A percentile compares a stretch with the other conserved stretches of the same genome.
Evolutionary conservation across 2,113 vertebrate species (phyloP).

Genomic region (Rana temporaria): DNA sequence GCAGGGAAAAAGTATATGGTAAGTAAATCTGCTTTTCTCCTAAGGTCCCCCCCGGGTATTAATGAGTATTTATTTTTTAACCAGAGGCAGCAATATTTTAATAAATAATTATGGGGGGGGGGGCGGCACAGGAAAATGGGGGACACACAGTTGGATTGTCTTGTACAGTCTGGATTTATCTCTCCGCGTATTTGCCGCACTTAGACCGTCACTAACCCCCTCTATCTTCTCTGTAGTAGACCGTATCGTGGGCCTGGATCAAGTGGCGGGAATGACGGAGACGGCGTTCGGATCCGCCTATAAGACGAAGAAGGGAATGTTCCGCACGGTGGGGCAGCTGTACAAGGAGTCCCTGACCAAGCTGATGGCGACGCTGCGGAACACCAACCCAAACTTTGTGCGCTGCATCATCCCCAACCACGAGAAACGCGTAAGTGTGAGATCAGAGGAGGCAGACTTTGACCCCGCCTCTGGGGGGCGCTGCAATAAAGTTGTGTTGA

Average conservation of each 20-base stretch:
- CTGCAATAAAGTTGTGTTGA: too few species aligned
- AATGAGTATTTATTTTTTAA: too few species aligned
- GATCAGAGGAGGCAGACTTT: neutral
- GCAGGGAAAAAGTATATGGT: too few species aligned
- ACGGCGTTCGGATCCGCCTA: slow-evolving; percentile 93
- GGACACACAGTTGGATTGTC: too few species aligned
- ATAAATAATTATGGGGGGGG: too few species aligned
- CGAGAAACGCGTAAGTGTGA: slow-evolving; percentile 86
- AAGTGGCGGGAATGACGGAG: slow-evolving; percentile 96
- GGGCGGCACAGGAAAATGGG: too few species aligned
- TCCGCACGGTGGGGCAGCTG: slow-evolving; percentile 92
- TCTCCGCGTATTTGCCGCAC: too few species aligned
- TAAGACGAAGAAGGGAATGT: slow-evolving; percentile 98
- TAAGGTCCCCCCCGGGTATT: too few species aligned
- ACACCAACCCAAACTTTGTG: slow-evolving; percentile 98
- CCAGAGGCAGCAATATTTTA: too few species aligned
- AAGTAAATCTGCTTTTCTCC: too few species aligned
- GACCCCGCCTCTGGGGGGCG: too few species aligned
- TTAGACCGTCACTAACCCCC: neutral
- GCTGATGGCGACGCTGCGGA: slow-evolving; percentile 95
- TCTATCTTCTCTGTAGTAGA: slow-evolving; percentile 78
- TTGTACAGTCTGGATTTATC: too few species aligned
- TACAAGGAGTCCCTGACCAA: slow-evolving; percentile 98
- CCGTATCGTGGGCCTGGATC: slow-evolving; percentile 96
- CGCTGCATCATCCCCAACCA: slow-evolving; percentile 99